Percentiles rank a stretch among this genome's conserved stretches.
Conservation (phyloP, 2,888 invertebrate species). For the Endomychus coccineus region DNA sequence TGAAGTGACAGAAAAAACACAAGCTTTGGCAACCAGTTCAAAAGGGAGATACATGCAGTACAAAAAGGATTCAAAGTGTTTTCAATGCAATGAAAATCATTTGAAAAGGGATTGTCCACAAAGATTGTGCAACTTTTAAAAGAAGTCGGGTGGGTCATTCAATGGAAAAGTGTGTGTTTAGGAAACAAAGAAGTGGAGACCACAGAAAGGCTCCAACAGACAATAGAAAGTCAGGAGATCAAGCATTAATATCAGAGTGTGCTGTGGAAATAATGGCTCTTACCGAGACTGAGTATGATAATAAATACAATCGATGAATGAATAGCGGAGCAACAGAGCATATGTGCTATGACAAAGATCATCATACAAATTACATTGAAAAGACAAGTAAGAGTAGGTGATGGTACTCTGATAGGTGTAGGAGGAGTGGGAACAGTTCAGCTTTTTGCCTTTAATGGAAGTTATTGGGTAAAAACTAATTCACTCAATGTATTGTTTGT, state of each 20-base stretch:
- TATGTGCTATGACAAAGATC: constrained; percentile 10
- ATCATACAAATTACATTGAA: not conserved
- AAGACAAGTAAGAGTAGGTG: constrained; percentile 15
- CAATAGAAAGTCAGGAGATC: not conserved
- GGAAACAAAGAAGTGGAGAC: not conserved
- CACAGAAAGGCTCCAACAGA: too few relatives aligned
- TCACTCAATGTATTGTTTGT: constrained; percentile 16
- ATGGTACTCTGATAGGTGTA: constrained; percentile 15
- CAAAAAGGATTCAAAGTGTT: constrained; percentile 5
- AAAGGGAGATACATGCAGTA: constrained; percentile 1
- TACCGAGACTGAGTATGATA: not conserved
- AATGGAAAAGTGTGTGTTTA: constrained; percentile 16
- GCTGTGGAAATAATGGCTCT: too few relatives aligned
- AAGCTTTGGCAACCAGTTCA: constrained; percentile 11
- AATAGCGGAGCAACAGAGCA: constrained; percentile 16
- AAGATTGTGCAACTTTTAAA: constrained; percentile 6
- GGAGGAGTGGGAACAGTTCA: constrained; percentile 14
- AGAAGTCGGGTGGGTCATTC: constrained; percentile 6
- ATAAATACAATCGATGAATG: constrained; percentile 9
- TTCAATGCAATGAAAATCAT: not conserved
- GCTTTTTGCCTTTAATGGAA: constrained; percentile 14
- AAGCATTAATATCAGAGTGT: not conserved
- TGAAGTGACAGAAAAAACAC: constrained; percentile 13
- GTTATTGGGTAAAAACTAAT: constrained; percentile 14
- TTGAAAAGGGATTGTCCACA: constrained; percentile 1